Base-by-base conservation (phyloP, 2,113 vertebrate species). In the Poecilia latipinna region DNA sequence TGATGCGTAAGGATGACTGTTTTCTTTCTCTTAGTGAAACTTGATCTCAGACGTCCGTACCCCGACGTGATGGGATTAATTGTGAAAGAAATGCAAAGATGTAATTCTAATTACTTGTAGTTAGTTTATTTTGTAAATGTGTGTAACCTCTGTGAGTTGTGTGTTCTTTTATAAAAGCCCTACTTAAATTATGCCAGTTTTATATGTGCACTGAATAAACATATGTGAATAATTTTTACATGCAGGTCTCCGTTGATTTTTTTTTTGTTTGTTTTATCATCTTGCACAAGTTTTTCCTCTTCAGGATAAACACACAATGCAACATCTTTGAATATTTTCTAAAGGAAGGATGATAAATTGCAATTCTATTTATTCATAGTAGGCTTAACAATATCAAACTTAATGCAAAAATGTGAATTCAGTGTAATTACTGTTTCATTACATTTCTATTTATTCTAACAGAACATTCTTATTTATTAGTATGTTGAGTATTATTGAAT, bases 181-280 rank as follows among this genome's bases (percentile, higher is more conserved):
- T 74, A 83, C 48, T 85, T 93, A 94, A 94, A 68, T 94, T 94
- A 94, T 91, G 82, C 72, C 39, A 72, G 33, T 90, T 93, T 87
- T 88, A 76, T 89, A 92, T 84, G 66, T 88, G 90, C 91, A 92
- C 91, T 91, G 84, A 93, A 91, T 92, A 92, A 92, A 90, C 62
- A 70, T 48, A 48, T 89, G 77, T 90, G 82, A 85, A 89, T 64
- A 61, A 82, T 82, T 79, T 92, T 83, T 67, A 68, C 13, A 37
- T 2, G 3, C 15, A 69, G 4, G 31, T 72, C 3, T 62, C 48
- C 32, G 0, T 12, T 51, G 35, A 24, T 31, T 12, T 32, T 4
- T 31, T 22, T 12, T 26, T 12, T 17, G 29, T 4, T 61, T 22
- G 12, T 39, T 65, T 26, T 33, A 29, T 32, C 4, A 13, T 57